Conservation (phyloP, 2,888 invertebrate genomes). For the Mimas tiliae region DNA sequence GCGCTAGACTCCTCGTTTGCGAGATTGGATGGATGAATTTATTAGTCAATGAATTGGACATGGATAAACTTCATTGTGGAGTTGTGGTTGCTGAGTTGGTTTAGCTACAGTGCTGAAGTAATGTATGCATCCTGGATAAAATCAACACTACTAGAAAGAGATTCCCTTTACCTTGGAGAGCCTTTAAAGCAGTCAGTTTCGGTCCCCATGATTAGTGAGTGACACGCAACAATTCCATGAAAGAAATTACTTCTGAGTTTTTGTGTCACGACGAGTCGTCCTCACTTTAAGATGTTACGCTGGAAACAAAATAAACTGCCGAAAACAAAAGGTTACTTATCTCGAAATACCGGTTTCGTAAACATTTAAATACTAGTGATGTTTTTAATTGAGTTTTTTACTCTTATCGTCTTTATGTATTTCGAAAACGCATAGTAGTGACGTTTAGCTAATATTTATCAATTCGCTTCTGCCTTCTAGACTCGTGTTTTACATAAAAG, state of each 20-base stretch:
- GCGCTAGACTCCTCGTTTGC: background rate
- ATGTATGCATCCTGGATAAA: too few relatives aligned
- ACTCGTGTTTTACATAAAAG: background rate
- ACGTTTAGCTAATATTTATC: conserved; percentile 14
- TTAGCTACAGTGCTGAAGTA: background rate
- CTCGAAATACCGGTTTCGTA: background rate
- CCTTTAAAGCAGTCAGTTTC: too few relatives aligned
- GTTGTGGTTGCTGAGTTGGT: background rate
- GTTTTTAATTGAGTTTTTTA: background rate
- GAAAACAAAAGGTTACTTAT: background rate
- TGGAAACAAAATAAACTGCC: too few relatives aligned
- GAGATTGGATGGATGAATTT: conserved; percentile 1
- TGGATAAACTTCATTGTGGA: background rate
- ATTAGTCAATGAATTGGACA: background rate
- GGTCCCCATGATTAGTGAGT: too few relatives aligned
- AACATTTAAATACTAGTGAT: background rate
- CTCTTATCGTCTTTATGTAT: background rate
- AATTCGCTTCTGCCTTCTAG: conserved; percentile 13
- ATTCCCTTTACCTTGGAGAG: too few relatives aligned
- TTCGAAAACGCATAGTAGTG: background rate
- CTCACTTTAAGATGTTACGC: too few relatives aligned
- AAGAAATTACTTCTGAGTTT: background rate
- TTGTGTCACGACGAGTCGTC: background rate
- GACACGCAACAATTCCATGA: too few relatives aligned
- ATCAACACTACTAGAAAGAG: too few relatives aligned